Evolutionary conservation across 1,140 invertebrate genomes (phyloP).

Genomic region (Plutomurus gul): DNA sequence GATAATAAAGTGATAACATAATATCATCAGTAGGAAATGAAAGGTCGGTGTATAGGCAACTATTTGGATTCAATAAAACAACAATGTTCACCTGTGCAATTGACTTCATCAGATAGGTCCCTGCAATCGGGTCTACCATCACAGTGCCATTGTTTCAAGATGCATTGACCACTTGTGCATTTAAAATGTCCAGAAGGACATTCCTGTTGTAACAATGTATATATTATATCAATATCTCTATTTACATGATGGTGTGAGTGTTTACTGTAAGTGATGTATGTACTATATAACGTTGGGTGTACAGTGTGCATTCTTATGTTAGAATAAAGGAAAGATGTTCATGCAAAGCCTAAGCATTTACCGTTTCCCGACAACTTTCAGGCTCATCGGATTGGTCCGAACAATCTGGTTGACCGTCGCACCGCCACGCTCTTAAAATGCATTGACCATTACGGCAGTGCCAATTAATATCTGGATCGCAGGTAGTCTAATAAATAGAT

Average conservation of each 20-base stretch:
- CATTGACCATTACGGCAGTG: constrained; percentile 59
- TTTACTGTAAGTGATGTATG: not conserved
- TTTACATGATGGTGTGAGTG: not conserved
- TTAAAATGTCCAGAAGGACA: constrained; percentile 58
- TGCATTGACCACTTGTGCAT: constrained; percentile 57
- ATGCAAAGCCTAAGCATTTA: not conserved
- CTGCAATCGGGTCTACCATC: constrained; percentile 63
- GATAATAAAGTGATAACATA: no score
- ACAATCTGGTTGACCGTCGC: constrained; percentile 12
- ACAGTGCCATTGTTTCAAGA: constrained; percentile 59
- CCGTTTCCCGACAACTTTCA: constrained; percentile 58
- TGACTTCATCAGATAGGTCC: constrained; percentile 58
- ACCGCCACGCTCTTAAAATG: constrained; percentile 59
- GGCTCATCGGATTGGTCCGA: not conserved
- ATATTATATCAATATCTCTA: not conserved
- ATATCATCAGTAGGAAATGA: not conserved
- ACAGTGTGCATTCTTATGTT: not conserved
- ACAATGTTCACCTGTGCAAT: not conserved
- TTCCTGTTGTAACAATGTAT: constrained; percentile 1
- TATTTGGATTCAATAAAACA: not conserved
- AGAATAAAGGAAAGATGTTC: not conserved
- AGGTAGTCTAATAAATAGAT: constrained; percentile 36
- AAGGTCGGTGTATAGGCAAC: not conserved
- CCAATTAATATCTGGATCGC: constrained; percentile 57
- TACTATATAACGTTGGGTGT: no score